Evolutionary conservation across 2,797 vertebrate genomes (phyloP), one percentile per base, ranked within the genome.

Genomic region (Sebastes hubbsi): DNA sequence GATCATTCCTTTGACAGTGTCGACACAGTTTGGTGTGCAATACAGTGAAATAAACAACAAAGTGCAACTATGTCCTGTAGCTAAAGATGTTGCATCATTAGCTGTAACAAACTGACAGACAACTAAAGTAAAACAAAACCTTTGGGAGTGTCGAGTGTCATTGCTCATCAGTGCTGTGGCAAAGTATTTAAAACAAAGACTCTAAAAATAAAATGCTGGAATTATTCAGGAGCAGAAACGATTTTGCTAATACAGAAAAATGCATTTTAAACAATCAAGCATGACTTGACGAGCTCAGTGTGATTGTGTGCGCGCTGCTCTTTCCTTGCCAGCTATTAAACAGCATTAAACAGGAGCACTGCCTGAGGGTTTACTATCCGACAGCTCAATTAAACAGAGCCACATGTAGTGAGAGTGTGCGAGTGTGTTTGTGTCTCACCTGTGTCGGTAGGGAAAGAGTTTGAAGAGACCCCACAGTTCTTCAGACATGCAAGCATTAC

Each of bases 391-490:
- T 72, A 77, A 59, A 81, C 62, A 75, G 25, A 29, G n/a, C 46
- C 46, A 49, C 46, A 75, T 58, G 55, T 1, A 30, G 65, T n/a
- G 62, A 52, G 27, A 32, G 42, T 32, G 42, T 55, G 63, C 71
- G 36, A 32, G 25, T 42, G 30, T 52, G 52, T 14, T 59, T 32
- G 5, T 3, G 38, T 84, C 93, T 97, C 92, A 99, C 98, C 99
- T 97, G 94, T 98, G 96, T 79, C 98, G 98, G 95, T 99, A 99
- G 1, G 99, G 98, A 91, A 99, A 99, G 71, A 97, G 97, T 93
- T 99, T 99, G 91, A 99, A 98, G 96, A 99, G 97, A 49, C 98
- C 98, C 99, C 99, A 99, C 4, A 99, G 88, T 75, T 99, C 99
- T 89, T 99, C 99, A 71, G 99, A 99, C 98, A 99, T 98, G 88